These are phyloP conservation scores for Porphyrio hochstetteri DNA, from an alignment of 2,113 vertebrate species.

Conservation along the genomic window DNA sequence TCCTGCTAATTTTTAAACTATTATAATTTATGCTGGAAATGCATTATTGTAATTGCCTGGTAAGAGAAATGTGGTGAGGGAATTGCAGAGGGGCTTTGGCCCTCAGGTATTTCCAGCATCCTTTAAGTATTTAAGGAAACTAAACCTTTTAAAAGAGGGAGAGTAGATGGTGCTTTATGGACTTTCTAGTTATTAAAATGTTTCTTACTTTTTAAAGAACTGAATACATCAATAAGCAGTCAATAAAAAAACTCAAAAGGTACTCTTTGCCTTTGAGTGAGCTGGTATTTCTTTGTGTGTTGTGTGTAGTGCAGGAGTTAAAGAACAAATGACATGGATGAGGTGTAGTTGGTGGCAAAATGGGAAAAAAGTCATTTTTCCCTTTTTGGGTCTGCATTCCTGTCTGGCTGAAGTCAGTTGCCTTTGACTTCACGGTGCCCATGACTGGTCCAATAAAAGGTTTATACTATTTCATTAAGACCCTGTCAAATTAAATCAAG, in stretches of 20 bases:
- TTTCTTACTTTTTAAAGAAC: neutral
- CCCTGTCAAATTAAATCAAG: neutral
- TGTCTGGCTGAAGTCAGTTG: neutral
- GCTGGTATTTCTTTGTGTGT: neutral
- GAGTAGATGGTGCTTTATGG: neutral
- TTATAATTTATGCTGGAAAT: neutral
- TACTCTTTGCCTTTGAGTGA: neutral
- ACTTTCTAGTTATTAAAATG: neutral
- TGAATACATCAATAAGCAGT: neutral
- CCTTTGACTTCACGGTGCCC: neutral
- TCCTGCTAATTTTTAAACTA: slow-evolving; percentile 15
- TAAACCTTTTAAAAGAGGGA: neutral
- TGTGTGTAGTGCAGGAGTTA: neutral
- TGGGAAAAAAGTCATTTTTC: neutral
- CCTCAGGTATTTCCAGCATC: neutral
- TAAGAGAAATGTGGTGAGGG: neutral
- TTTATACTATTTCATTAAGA: slow-evolving; percentile 23
- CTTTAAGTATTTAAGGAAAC: neutral
- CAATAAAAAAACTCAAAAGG: neutral
- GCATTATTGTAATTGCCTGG: neutral
- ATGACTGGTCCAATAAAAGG: neutral
- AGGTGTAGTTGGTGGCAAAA: neutral
- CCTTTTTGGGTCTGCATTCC: neutral
- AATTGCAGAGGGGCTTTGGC: neutral
- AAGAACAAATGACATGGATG: neutral